Conservation (phyloP, 2,888 invertebrate genomes). For the Parapristionchus giblindavisi region DNA sequence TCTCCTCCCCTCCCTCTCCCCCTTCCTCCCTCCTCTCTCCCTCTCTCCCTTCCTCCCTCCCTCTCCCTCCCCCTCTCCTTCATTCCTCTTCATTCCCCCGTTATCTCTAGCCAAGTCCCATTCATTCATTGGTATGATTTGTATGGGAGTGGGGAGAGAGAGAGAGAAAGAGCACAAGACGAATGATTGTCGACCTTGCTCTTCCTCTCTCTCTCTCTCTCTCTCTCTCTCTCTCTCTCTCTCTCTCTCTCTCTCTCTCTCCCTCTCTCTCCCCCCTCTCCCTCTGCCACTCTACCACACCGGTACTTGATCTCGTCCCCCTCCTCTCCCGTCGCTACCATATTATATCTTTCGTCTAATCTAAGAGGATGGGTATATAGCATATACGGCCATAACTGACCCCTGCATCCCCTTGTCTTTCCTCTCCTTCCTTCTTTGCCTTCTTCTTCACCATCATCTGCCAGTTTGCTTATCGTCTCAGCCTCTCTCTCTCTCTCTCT, state of each 20-base stretch:
- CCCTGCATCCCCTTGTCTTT: background rate
- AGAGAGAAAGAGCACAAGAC: background rate
- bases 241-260: background rate
- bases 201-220: slow-evolving; percentile 18
- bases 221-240: background rate
- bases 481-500: slow-evolving; percentile 5
- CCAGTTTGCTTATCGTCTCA: slow-evolving; percentile 6
- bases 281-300: slow-evolving; percentile 3
- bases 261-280: background rate
- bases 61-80: background rate
- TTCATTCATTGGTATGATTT: background rate
- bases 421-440: background rate
- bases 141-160: background rate
- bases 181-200: background rate
- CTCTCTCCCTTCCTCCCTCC: slow-evolving; percentile 6
- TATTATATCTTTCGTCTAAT: too few species aligned
- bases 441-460: background rate
- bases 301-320: background rate
- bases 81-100: background rate
- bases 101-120: slow-evolving; percentile 5
- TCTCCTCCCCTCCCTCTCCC: too few species aligned
- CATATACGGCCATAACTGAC: background rate
- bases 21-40: too few species aligned
- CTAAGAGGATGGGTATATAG: background rate
- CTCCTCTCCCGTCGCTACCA: slow-evolving; percentile 4